Base-by-base conservation (phyloP, 2,888 invertebrate genomes). In the Vannuccia rotundouncinata region DNA sequence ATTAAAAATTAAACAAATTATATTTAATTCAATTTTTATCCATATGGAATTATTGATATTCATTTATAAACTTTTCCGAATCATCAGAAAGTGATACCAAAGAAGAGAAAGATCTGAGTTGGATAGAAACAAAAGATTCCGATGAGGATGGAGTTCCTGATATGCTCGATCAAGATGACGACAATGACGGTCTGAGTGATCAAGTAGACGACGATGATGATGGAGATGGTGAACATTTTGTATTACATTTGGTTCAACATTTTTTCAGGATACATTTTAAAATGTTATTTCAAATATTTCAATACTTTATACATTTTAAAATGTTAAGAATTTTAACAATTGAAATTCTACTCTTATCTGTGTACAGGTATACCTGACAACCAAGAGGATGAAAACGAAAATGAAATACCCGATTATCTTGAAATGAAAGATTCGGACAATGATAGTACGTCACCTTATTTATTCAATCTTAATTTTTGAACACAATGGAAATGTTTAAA, bases 321-420 rank as follows among this genome's bases (percentile, higher is more conserved):
- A n/a, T n/a, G n/a, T n/a, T n/a, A n/a, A n/a, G n/a, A n/a, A n/a
- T n/a, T n/a, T n/a, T n/a, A n/a, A n/a, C n/a, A n/a, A n/a, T n/a
- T n/a, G n/a, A n/a, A n/a, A n/a, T n/a, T n/a, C n/a, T n/a, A n/a
- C n/a, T n/a, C n/a, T n/a, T n/a, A n/a, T n/a, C n/a, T n/a, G n/a
- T n/a, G n/a, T n/a, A n/a, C 66, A 66, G 66, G 66, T 0, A 85
- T 86, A 74, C 85, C 86, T 2, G 85, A 86, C 75, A 31, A 77
- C 1, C 74, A 81, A 45, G 81, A 82, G 17, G 81, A 78, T 25
- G 74, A 59, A 25, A 78, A n/a, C 17, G 86, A 85, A 0, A 86
- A 86, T 83, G 86, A 86, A 28, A 86, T 87, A 66, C 85, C 86
- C n/a, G 85, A 86, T 82, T 79, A 5, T 66, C 25, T 66, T 5